Evolutionary conservation across 1,140 invertebrate species (phyloP), one percentile per base, ranked within the genome.

Genomic region (Heliconius congener): DNA sequence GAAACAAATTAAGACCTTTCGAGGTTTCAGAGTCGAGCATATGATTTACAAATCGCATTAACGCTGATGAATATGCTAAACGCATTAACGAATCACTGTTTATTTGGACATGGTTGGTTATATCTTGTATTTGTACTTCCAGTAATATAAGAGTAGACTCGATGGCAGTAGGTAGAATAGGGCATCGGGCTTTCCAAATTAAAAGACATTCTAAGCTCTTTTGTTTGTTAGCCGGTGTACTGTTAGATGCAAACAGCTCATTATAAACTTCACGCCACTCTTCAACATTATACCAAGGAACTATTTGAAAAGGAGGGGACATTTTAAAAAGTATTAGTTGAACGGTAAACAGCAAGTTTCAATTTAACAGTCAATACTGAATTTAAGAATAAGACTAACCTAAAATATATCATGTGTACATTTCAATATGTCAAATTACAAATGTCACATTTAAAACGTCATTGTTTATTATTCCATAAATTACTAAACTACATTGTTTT

Each of bases 111-210:
- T 50, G 77, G 74, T 85, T 76, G 8, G 37, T 57, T 73, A 73
- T 39, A 84, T 95, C 93, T 82, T 93, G 87, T 37, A 90, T 30
- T 39, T 85, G 74, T n/a, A 96, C 96, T 92, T 97, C 95, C n/a
- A 97, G 86, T 60, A 97, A 88, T 27, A 93, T 95, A 46, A 96
- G 86, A 4, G 96, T 96, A 30, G 96, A 96, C 85, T 97, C 96
- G 30, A 97, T 95, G 3, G 96, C 96, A 39, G 96, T 95, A 18
- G 96, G 96, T 79, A 97, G 86, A 80, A 95, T 95, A n/a, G 96
- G 95, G 78, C 95, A 95, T 79, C 96, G 94, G 37, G 95, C 87
- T 93, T 96, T 96, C 96, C 96, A 97, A 78, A 96, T 88, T 46
- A 95, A 83, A 55, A 97, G 85, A 34, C 89, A 86, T 76, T 96